These are phyloP conservation scores for Drosophila varians DNA, from an alignment of 1,140 invertebrate species.

Conservation along the genomic window DNA sequence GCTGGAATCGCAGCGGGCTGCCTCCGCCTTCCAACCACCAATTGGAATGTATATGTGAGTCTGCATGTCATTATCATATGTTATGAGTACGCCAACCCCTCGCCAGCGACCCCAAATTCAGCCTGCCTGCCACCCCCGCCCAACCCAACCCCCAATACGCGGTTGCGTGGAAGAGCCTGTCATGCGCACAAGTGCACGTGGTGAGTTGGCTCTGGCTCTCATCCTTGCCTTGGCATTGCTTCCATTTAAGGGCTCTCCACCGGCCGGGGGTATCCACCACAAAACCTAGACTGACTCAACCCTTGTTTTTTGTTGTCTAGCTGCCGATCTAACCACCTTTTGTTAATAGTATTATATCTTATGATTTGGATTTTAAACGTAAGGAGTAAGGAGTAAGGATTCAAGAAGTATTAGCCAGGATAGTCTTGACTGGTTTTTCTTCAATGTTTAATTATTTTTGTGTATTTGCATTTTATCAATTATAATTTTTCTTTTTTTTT, in stretches of 20 bases:
- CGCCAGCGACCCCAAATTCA: no score
- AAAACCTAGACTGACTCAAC: slow-evolving; percentile 1
- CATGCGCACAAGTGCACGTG: slow-evolving; percentile 76
- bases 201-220: slow-evolving; percentile 39
- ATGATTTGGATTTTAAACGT: not conserved
- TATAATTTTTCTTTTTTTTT: no score
- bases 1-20: slow-evolving; percentile 49
- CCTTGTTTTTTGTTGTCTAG: slow-evolving; percentile 4
- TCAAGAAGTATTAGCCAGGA: no score
- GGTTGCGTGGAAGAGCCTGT: slow-evolving; percentile 4
- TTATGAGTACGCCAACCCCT: slow-evolving; percentile 53
- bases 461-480: no score
- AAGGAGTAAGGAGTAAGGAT: no score
- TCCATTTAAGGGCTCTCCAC: slow-evolving; percentile 12
- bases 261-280: slow-evolving; percentile 8
- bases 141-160: slow-evolving; percentile 3
- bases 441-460: no score
- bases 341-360: not conserved
- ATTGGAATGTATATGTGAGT: slow-evolving; percentile 51
- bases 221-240: slow-evolving; percentile 10
- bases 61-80: slow-evolving; percentile 78
- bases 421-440: no score
- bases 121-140: no score
- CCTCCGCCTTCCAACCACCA: slow-evolving; percentile 67
- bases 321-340: slow-evolving; percentile 8